A percentile compares a stretch with the other conserved stretches of the same genome.
phyloP scores from a whole-genome alignment of 2,888 invertebrate species.

The Eupithecia vulgata region DNA sequence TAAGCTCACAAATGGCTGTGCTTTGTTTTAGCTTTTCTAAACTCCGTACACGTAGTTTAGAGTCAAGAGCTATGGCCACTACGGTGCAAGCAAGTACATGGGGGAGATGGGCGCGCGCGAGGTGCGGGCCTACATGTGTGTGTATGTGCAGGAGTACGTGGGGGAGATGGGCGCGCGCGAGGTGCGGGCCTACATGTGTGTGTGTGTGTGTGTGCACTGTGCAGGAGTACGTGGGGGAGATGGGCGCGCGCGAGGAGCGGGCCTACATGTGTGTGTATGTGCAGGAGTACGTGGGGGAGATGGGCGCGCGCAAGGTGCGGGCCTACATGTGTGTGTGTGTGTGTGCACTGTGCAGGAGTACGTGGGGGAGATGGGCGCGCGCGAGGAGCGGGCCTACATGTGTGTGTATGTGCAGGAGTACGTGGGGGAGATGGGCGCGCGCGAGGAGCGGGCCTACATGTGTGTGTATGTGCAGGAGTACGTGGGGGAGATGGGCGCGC shows the following conservation, averaged over 20 bases:
- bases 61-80: too few species aligned
- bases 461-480: conserved; percentile 63
- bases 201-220: too few species aligned
- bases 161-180: too few species aligned
- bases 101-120: conserved; percentile 76
- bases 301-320: conserved; percentile 88
- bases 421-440: conserved; percentile 69
- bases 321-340: conserved; percentile 89
- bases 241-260: conserved; percentile 87
- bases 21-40: not conserved
- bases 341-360: too few species aligned
- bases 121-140: not conserved
- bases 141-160: not conserved
- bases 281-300: conserved; percentile 90
- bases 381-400: too few species aligned
- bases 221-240: conserved; percentile 2
- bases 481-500: conserved; percentile 86
- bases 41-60: not conserved
- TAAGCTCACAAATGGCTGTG: too few species aligned
- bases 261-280: conserved; percentile 68
- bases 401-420: not conserved
- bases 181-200: too few species aligned
- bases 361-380: too few species aligned
- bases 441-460: conserved; percentile 84
- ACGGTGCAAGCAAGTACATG: conserved; percentile 84